phyloP scores from a whole-genome alignment of 2,888 invertebrate species.

The Ypsolopha sequella region DNA sequence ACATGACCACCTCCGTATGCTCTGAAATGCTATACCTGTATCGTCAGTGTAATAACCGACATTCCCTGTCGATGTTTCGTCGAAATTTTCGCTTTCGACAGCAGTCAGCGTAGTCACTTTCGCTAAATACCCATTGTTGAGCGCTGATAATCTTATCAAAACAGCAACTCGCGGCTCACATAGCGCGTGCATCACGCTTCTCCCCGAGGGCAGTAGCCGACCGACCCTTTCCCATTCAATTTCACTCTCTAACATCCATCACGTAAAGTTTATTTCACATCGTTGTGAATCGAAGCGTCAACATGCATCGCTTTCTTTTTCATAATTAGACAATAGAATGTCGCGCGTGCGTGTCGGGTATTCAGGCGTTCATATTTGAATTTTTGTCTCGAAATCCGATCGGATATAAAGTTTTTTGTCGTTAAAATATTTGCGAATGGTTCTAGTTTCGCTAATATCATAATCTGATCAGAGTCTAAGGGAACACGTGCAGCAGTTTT shows the following conservation, averaged over 20 bases:
- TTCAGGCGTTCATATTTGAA: not conserved
- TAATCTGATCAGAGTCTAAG: too few relatives aligned
- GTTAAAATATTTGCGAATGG: not conserved
- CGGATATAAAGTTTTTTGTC: not conserved
- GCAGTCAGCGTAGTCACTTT: constrained; percentile 16
- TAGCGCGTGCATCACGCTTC: constrained; percentile 17
- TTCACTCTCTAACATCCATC: not conserved
- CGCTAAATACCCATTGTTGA: constrained; percentile 25
- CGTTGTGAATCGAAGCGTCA: not conserved
- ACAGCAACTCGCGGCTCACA: not conserved
- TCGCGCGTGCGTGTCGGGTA: constrained; percentile 16
- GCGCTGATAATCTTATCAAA: constrained; percentile 16
- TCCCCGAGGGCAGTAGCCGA: constrained; percentile 12
- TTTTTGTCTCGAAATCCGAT: not conserved
- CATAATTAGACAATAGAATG: constrained; percentile 26
- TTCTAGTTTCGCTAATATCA: too few relatives aligned
- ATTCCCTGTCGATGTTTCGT: constrained; percentile 9
- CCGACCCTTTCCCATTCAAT: not conserved
- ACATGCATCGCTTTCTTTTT: constrained; percentile 21
- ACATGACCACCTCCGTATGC: not conserved
- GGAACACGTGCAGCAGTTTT: not conserved
- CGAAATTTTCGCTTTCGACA: constrained; percentile 23
- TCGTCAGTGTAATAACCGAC: not conserved
- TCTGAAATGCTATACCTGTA: not conserved
- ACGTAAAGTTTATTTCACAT: not conserved